Evolutionary conservation across 2,797 vertebrate genomes (phyloP).

Genomic region (Acestrorhynchus altus): DNA sequence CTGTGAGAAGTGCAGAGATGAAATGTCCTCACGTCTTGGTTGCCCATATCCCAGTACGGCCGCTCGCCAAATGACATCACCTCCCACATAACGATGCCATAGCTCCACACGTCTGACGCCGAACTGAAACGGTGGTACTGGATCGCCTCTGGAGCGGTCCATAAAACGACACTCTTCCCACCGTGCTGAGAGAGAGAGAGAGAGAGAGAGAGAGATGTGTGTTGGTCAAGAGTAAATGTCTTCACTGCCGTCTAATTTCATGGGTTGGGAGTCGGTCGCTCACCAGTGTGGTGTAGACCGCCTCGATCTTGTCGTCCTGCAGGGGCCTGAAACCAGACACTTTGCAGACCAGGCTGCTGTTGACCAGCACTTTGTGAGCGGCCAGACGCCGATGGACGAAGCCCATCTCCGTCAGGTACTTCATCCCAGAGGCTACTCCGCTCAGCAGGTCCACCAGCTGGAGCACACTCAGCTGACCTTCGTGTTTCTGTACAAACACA

Average conservation of each 20-base stretch:
- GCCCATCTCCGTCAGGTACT: conserved; percentile 95
- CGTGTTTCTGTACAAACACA: conserved; percentile 80
- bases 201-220: background rate
- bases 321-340: conserved; percentile 90
- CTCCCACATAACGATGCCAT: conserved; percentile 97
- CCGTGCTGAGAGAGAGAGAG: conserved; percentile 73
- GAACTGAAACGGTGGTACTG: conserved; percentile 94
- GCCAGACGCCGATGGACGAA: conserved; percentile 92
- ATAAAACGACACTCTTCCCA: conserved; percentile 90
- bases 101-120: conserved; percentile 94
- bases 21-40: conserved; percentile 87
- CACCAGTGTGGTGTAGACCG: conserved; percentile 93
- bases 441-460: conserved; percentile 90
- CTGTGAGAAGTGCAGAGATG: background rate
- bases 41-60: conserved; percentile 98
- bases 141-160: conserved; percentile 92
- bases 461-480: conserved; percentile 85
- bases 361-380: conserved; percentile 91
- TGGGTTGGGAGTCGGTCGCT: conserved; percentile 60
- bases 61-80: conserved; percentile 96
- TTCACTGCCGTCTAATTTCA: too few relatives aligned
- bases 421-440: conserved; percentile 93
- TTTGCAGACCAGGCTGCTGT: conserved; percentile 88
- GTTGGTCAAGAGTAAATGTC: too few relatives aligned
- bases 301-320: conserved; percentile 91